Evolutionary conservation across 2,797 vertebrate species (phyloP).

Genomic region (Glyptemys insculpta): DNA sequence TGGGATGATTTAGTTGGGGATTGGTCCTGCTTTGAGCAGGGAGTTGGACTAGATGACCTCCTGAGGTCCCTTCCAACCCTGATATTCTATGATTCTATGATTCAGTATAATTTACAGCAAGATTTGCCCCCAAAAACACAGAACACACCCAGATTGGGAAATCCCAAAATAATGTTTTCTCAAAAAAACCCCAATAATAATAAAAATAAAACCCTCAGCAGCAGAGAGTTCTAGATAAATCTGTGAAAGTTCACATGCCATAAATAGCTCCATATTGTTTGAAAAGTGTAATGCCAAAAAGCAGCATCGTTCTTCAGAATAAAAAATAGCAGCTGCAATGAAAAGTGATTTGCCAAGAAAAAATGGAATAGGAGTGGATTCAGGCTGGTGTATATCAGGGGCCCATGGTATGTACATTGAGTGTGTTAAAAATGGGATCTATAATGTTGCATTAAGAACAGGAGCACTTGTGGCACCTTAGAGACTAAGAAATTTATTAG

Average conservation of each 20-base stretch:
- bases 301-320: not conserved
- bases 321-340: not conserved
- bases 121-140: not conserved
- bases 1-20: no score
- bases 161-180: not conserved
- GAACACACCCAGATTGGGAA: not conserved
- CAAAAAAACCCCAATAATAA: not conserved
- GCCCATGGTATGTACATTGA: accelerated
- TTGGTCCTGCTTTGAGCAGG: no score
- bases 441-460: not conserved
- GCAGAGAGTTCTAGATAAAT: not conserved
- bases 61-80: no score
- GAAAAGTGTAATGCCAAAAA: not conserved
- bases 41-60: no score
- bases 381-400: not conserved
- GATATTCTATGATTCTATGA: no score
- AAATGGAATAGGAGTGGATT: not conserved
- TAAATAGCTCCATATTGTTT: not conserved
- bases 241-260: not conserved
- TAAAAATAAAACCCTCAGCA: not conserved
- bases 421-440: not conserved
- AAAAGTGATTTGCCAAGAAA: not conserved
- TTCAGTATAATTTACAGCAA: not conserved
- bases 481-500: no score
- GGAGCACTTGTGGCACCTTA: no score